phyloP scores from a whole-genome alignment of 2,797 vertebrate genomes.

The Premnoplex brunnescens region DNA sequence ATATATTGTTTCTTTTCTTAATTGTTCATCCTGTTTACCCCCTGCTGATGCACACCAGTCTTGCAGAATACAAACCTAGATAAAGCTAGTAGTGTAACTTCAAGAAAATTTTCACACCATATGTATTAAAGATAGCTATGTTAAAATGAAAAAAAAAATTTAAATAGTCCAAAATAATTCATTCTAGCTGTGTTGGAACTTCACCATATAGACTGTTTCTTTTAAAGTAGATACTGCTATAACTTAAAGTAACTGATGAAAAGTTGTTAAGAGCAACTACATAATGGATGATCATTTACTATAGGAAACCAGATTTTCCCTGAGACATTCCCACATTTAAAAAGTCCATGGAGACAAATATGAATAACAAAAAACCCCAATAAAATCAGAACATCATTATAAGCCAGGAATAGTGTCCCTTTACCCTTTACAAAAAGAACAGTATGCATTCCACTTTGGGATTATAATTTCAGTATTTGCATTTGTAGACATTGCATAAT shows the following conservation, averaged over 20 bases:
- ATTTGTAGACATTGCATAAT: background rate
- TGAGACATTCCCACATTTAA: background rate
- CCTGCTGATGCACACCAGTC: background rate
- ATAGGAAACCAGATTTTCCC: background rate
- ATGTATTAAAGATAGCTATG: background rate
- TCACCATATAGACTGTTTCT: background rate
- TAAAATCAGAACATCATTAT: background rate
- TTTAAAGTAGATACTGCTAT: background rate
- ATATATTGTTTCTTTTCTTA: background rate
- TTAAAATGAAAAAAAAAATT: background rate
- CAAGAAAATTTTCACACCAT: background rate
- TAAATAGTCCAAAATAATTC: background rate
- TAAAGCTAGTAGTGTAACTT: background rate
- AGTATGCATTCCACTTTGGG: background rate
- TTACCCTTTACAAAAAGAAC: background rate
- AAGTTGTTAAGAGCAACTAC: background rate
- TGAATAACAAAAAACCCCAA: background rate
- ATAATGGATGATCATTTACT: background rate
- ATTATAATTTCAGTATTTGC: background rate
- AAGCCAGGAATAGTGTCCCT: background rate
- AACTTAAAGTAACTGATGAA: background rate
- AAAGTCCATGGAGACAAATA: background rate
- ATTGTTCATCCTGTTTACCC: background rate
- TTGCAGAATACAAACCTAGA: background rate
- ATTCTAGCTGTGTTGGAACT: background rate